Percentiles rank a stretch among this genome's conserved stretches.
phyloP scores from a whole-genome alignment of 2,797 vertebrate genomes.

The Cryptoblepharus egeriae region DNA sequence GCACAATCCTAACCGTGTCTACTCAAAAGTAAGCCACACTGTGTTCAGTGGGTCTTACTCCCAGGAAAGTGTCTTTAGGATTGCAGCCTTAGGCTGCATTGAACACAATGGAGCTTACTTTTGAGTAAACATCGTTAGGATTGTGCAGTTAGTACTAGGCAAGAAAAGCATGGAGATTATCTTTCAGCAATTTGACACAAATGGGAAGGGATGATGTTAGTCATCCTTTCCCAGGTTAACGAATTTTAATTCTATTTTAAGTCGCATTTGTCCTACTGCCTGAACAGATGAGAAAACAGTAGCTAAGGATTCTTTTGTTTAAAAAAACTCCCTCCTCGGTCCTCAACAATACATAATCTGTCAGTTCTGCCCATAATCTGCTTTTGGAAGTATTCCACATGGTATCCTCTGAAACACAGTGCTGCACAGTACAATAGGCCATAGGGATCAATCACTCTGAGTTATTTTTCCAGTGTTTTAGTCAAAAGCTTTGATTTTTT shows the following conservation, averaged over 20 bases:
- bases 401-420: neutral
- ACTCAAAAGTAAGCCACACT: too few relatives aligned
- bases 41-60: too few relatives aligned
- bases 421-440: neutral
- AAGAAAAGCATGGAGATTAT: neutral
- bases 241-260: constrained; percentile 9
- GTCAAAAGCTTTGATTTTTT: too few relatives aligned
- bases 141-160: neutral
- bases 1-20: too few relatives aligned
- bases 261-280: constrained; percentile 18
- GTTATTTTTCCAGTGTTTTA: too few relatives aligned
- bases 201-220: neutral
- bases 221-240: constrained; percentile 5
- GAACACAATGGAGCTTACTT: too few relatives aligned
- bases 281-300: constrained; percentile 34
- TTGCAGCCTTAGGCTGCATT: too few relatives aligned
- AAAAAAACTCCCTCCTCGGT: neutral
- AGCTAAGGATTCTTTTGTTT: constrained; percentile 27
- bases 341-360: constrained; percentile 25
- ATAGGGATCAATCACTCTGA: constrained; percentile 41
- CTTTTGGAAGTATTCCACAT: neutral
- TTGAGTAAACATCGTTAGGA: too few relatives aligned
- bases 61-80: too few relatives aligned
- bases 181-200: too few relatives aligned
- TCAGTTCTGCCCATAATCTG: constrained; percentile 18